These are phyloP conservation scores for Epinotia nisella DNA, from an alignment of 2,888 invertebrate genomes.

Conservation along the genomic window DNA sequence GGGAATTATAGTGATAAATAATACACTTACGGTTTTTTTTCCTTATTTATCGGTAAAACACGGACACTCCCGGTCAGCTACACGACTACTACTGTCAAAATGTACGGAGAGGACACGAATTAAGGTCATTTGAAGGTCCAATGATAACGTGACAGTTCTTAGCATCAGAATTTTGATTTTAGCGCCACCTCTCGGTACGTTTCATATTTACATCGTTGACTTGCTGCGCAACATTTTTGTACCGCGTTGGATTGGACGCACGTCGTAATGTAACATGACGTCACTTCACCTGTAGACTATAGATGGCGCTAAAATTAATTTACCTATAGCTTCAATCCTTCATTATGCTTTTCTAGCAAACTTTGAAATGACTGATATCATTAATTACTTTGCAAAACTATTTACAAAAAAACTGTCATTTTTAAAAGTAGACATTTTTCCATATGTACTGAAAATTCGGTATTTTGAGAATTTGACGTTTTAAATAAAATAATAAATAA, in stretches of 20 bases:
- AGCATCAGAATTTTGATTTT: constrained; percentile 37
- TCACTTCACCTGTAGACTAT: not conserved
- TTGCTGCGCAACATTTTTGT: not conserved
- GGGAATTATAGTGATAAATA: constrained; percentile 36
- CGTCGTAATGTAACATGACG: not conserved
- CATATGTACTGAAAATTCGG: too few species aligned
- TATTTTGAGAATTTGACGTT: too few species aligned
- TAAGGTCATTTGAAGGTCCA: constrained; percentile 84
- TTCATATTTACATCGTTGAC: constrained; percentile 1
- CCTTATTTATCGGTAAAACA: constrained; percentile 58
- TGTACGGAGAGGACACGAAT: constrained; percentile 68
- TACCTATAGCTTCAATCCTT: not conserved
- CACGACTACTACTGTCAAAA: constrained; percentile 73
- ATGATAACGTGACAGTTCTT: constrained; percentile 57
- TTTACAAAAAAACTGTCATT: too few species aligned
- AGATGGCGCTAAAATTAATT: constrained; percentile 16
- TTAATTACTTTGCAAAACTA: too few species aligned
- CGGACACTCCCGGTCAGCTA: constrained; percentile 75
- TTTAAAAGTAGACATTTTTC: too few species aligned
- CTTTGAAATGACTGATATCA: too few species aligned
- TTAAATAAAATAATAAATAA: too few species aligned
- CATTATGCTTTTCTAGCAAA: too few species aligned
- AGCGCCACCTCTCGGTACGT: constrained; percentile 48
- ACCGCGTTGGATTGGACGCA: not conserved
- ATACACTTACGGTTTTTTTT: constrained; percentile 58